Percentiles rank a stretch among this genome's conserved stretches.
These are phyloP conservation scores for Styela plicata DNA, from an alignment of 23 tunicate species.

Conservation along the genomic window DNA sequence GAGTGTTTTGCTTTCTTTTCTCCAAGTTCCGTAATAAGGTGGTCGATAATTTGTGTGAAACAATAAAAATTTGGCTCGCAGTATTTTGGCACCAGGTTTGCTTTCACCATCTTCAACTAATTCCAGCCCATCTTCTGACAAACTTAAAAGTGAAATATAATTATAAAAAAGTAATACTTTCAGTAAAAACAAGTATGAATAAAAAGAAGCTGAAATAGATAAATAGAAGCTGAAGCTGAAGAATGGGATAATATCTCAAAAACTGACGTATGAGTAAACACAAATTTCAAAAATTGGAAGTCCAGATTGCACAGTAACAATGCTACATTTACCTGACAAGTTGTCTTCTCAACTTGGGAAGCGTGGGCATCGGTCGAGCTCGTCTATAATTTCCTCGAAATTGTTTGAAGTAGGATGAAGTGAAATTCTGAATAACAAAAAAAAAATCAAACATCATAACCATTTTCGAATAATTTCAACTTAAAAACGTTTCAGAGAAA, in stretches of 20 bases:
- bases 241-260: no score
- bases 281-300: no score
- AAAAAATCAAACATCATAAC: no score
- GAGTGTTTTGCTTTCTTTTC: conserved; percentile 42
- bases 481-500: no score
- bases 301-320: no score
- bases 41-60: conserved; percentile 86
- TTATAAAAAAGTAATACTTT: background rate
- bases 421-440: background rate
- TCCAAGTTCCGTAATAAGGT: conserved; percentile 87
- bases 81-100: background rate
- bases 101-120: conserved; percentile 27
- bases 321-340: background rate
- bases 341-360: background rate
- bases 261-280: no score
- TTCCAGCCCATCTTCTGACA: conserved; percentile 79
- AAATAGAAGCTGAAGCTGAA: no score
- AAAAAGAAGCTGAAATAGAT: no score
- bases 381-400: background rate
- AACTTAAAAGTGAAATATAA: conserved; percentile 27
- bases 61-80: conserved; percentile 54
- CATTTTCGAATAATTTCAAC: no score
- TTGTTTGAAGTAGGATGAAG: background rate
- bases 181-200: no score
- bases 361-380: background rate